Base-by-base conservation (phyloP, 2,113 vertebrate species). In the Hippocampus barbouri region DNA sequence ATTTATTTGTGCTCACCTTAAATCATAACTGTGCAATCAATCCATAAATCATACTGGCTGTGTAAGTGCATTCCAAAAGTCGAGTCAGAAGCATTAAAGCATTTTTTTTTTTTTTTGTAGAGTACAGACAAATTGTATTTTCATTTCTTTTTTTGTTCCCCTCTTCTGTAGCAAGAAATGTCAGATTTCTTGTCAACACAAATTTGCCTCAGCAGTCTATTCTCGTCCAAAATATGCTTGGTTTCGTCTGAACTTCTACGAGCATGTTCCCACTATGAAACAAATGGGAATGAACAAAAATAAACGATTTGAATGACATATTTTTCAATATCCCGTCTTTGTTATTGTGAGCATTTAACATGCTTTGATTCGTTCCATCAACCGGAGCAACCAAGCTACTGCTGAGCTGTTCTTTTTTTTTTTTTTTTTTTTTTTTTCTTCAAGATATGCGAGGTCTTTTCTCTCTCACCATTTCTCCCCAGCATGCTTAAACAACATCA, bases 401-500 rank as follows among this genome's bases (percentile, higher is more conserved):
- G 83, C 83, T 86, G 79, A 86, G 79, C 71, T 85, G 72, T 74
- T 80, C 69, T 76, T 83, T 18, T 61, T 59, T 30, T 61, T 34
- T 34, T 61, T 8, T 18, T 30, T 27, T 27, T 27, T 27, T 27
- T 59, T 60, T 16, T 18, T 30, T 88, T 81, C 34, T 6, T 6
- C 30, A 72, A 51, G 74, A 78, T 68, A 78, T 80, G 75, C 68
- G 79, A 5, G 77, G 75, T 81, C 74, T 69, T 71, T 78, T 80
- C 73, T 21, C 16, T 1, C 21, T 73, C 67, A 47, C 67, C 73
- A 59, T 66, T 61, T 40, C 70, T 30, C 72, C 43, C 74, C 34
- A 71, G 66, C 65, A 81, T 70, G 80, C 77, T 79, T 84, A 74
- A 66, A 82, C 81, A 79, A 75, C 66, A 71, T 75, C 82, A 85